A percentile compares a stretch with the other conserved stretches of the same genome.
These are phyloP conservation scores for Hippopotamyrus pictus DNA, from an alignment of 2,797 vertebrate genomes.

Conservation along the genomic window DNA sequence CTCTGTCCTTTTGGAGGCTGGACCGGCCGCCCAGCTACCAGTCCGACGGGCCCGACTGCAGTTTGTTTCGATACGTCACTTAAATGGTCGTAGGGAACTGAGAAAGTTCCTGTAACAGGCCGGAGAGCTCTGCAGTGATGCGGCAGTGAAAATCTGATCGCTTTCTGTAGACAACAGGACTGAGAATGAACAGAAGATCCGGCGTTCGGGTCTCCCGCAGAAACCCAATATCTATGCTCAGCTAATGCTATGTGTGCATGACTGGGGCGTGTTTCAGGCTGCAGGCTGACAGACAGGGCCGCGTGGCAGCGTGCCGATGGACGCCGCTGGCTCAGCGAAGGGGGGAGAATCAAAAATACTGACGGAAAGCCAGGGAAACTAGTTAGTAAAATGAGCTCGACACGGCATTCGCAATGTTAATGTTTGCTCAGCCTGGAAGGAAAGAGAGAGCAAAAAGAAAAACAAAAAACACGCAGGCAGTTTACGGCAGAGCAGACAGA, in stretches of 20 bases:
- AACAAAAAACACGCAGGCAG: not conserved
- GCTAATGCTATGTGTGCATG: not conserved
- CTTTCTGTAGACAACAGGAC: not conserved
- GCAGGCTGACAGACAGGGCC: not conserved
- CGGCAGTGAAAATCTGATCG: not conserved
- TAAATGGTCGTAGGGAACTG: not conserved
- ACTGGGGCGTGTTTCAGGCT: not conserved
- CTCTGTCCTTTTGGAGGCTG: not conserved
- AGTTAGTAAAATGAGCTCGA: constrained; percentile 15
- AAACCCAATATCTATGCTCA: not conserved
- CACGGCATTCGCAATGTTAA: not conserved
- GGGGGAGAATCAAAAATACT: not conserved
- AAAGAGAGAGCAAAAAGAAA: not conserved
- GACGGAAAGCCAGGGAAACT: not conserved
- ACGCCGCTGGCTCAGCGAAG: not conserved
- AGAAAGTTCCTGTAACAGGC: not conserved
- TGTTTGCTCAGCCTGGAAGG: not conserved
- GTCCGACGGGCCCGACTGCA: not conserved
- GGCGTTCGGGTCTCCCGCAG: not conserved
- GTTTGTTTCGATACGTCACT: not conserved
- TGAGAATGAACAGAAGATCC: not conserved
- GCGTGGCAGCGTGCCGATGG: not conserved
- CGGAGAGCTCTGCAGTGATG: not conserved
- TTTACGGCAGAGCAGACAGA: not conserved
- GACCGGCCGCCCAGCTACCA: constrained; percentile 6